Evolutionary conservation across 1,140 invertebrate species (phyloP).

Genomic region (Physella acuta): DNA sequence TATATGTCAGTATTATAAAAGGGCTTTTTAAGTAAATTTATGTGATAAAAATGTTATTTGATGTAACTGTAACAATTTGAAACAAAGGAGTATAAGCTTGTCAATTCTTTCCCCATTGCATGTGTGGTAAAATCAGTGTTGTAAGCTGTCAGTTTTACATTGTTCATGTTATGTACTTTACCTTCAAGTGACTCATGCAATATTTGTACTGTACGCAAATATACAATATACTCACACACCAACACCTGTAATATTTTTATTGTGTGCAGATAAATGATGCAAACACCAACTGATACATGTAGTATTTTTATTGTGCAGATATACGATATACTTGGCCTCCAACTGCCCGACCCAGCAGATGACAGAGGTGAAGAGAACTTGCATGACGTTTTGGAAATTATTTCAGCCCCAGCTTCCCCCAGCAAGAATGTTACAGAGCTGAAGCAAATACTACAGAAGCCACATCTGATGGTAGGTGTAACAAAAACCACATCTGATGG

Average conservation of each 20-base stretch:
- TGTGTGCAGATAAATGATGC: neutral
- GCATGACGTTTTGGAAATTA: slow-evolving; percentile 14
- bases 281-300: neutral
- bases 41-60: too few relatives aligned
- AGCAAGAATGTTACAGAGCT: slow-evolving; percentile 6
- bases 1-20: too few relatives aligned
- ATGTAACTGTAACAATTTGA: too few relatives aligned
- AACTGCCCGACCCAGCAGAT: slow-evolving; percentile 1
- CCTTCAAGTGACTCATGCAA: neutral
- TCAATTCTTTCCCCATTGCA: too few relatives aligned
- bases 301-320: neutral
- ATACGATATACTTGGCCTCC: slow-evolving; percentile 15
- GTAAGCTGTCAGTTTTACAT: neutral
- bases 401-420: slow-evolving; percentile 5
- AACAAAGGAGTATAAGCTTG: too few relatives aligned
- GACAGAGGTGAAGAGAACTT: slow-evolving; percentile 7
- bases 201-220: neutral
- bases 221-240: neutral
- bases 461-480: slow-evolving; percentile 20
- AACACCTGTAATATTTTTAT: neutral
- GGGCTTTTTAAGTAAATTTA: too few relatives aligned
- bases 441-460: slow-evolving; percentile 12
- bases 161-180: neutral
- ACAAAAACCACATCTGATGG: too few relatives aligned
- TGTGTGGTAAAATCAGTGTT: too few relatives aligned